A percentile compares a stretch with the other conserved stretches of the same genome.
phyloP scores from a whole-genome alignment of 2,113 vertebrate genomes.

The Anhinga rufa region DNA sequence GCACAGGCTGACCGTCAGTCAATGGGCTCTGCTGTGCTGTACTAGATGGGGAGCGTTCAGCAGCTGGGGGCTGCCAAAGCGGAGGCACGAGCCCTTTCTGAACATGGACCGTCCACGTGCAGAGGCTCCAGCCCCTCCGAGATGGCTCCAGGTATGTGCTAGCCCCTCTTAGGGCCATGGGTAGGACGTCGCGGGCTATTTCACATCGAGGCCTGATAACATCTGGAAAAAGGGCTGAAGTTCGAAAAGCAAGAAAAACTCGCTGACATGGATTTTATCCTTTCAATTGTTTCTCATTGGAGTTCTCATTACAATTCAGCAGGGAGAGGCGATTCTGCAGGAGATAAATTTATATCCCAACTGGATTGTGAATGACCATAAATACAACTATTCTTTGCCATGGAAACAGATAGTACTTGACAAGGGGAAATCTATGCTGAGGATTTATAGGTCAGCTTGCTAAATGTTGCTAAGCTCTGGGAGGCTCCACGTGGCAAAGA shows the following conservation, averaged over 20 bases:
- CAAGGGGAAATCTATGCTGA: not conserved
- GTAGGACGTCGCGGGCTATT: not conserved
- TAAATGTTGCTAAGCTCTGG: not conserved
- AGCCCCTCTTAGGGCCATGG: no score
- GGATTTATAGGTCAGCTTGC: not conserved
- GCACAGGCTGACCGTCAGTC: not conserved
- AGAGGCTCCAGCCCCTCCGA: no score
- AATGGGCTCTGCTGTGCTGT: not conserved
- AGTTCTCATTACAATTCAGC: not conserved
- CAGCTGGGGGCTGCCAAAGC: not conserved
- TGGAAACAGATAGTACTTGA: slow-evolving; percentile 6
- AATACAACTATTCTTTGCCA: not conserved
- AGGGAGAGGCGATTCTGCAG: not conserved
- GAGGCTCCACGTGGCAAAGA: not conserved
- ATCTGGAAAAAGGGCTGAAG: not conserved
- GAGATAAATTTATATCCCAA: not conserved
- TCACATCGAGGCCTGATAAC: not conserved
- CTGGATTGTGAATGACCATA: not conserved
- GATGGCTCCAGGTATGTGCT: not conserved
- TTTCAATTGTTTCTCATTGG: not conserved
- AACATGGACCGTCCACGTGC: rapidly evolving
- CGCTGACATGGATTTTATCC: not conserved
- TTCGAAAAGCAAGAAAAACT: not conserved
- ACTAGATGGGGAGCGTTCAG: not conserved
- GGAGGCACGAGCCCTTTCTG: not conserved